These are phyloP conservation scores for Hirtodrosophila cameraria DNA, from an alignment of 2,888 invertebrate species.

Conservation along the genomic window DNA sequence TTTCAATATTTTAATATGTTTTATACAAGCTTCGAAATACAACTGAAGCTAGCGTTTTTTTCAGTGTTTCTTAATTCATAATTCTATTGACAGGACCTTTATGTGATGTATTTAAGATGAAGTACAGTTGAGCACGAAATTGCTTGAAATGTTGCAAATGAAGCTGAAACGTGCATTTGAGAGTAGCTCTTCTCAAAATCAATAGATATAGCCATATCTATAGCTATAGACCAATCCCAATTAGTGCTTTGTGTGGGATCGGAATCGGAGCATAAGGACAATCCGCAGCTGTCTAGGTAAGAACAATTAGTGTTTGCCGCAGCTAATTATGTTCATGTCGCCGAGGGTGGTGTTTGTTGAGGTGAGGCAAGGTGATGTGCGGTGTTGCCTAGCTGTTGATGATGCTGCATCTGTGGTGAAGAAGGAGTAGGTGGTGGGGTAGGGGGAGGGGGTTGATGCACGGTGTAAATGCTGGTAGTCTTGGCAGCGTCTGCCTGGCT, in stretches of 20 bases:
- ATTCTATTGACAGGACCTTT: too few relatives aligned
- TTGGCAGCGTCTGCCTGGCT: constrained; percentile 17
- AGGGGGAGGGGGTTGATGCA: background rate
- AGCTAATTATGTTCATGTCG: constrained; percentile 68
- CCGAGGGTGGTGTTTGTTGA: constrained; percentile 53
- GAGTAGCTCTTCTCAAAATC: too few relatives aligned
- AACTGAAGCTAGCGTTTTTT: too few relatives aligned
- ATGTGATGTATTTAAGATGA: too few relatives aligned
- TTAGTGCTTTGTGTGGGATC: background rate
- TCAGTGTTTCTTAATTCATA: too few relatives aligned
- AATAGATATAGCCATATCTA: too few relatives aligned
- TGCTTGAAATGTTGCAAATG: constrained; percentile 6
- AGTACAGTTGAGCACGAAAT: too few relatives aligned
- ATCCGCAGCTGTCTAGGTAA: constrained; percentile 38
- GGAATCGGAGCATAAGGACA: background rate
- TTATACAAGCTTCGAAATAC: too few relatives aligned
- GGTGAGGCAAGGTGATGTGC: background rate
- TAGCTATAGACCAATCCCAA: too few relatives aligned
- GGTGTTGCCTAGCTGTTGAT: background rate
- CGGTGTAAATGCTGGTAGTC: too few relatives aligned
- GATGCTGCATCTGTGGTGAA: background rate
- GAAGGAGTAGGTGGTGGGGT: background rate
- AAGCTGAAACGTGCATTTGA: constrained; percentile 9
- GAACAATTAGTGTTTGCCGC: constrained; percentile 66
- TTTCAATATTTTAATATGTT: too few relatives aligned